Conservation (phyloP, 2,113 vertebrate species). For the Aegithalos caudatus region DNA sequence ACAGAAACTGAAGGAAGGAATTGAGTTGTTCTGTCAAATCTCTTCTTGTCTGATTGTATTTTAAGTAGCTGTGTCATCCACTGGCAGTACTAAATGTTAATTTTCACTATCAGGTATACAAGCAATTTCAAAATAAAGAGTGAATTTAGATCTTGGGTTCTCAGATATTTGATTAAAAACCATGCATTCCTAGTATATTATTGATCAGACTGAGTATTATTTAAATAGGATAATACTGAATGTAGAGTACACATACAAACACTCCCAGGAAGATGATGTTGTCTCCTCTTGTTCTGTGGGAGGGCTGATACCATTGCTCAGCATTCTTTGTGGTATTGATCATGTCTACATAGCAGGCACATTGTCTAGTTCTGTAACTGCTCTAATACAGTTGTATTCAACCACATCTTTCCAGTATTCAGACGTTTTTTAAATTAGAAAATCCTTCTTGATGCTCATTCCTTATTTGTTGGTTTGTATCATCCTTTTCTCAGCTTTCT, state of each 20-base stretch:
- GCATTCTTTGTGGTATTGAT: not conserved
- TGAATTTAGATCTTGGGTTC: not conserved
- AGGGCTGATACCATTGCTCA: not conserved
- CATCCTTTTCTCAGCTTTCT: not conserved
- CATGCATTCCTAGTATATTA: accelerated
- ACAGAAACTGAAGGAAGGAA: not conserved
- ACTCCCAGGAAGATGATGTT: not conserved
- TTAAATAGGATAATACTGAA: not conserved
- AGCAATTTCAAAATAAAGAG: not conserved
- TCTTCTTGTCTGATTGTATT: not conserved
- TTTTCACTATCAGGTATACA: not conserved
- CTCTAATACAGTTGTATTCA: not conserved
- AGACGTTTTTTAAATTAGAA: not conserved
- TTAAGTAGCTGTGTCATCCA: not conserved
- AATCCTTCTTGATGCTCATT: not conserved
- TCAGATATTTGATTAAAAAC: not conserved
- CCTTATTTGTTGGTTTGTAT: not conserved
- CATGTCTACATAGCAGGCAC: not conserved
- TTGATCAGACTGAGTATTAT: not conserved
- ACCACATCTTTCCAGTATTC: not conserved
- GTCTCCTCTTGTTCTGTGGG: not conserved
- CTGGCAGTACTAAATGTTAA: not conserved
- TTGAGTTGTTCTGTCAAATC: not conserved
- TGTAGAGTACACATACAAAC: not conserved
- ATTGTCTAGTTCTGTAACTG: not conserved